Evolutionary conservation across 2,797 vertebrate species (phyloP).

Genomic region (Cephalopachus bancanus): DNA sequence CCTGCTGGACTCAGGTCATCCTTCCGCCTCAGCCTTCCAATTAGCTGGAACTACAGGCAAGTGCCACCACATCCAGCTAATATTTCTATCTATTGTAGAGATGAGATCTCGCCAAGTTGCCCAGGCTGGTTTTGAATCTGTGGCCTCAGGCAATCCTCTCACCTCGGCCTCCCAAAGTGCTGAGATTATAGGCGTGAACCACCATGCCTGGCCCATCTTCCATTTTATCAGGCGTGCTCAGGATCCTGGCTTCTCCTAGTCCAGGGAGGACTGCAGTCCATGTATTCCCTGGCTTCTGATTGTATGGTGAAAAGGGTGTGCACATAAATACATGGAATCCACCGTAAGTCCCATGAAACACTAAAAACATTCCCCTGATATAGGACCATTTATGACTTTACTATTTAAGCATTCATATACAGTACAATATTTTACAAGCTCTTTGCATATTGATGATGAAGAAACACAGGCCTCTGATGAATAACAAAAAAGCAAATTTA

Average conservation of each 20-base stretch:
- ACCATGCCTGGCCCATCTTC: too few relatives aligned
- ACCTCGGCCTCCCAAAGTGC: too few relatives aligned
- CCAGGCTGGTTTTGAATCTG: too few relatives aligned
- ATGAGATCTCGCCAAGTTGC: too few relatives aligned
- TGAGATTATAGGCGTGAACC: too few relatives aligned
- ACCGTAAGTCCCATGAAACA: not conserved
- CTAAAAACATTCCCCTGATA: not conserved
- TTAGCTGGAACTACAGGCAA: too few relatives aligned
- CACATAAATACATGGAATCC: not conserved
- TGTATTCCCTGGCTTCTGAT: not conserved
- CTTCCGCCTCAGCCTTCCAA: too few relatives aligned
- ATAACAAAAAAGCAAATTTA: not conserved
- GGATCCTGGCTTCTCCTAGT: not conserved
- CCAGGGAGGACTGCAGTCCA: not conserved
- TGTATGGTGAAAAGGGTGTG: not conserved
- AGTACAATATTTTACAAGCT: not conserved
- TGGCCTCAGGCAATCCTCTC: too few relatives aligned
- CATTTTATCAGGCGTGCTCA: rapidly evolving
- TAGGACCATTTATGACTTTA: not conserved
- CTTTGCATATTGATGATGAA: not conserved
- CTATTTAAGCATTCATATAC: not conserved
- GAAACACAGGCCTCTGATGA: not conserved
- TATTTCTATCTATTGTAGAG: too few relatives aligned
- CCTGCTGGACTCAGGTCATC: too few relatives aligned
- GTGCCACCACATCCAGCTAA: too few relatives aligned